A percentile compares a stretch with the other conserved stretches of the same genome.
These are phyloP conservation scores for Calidris pugnax DNA, from an alignment of 2,113 vertebrate species.

Conservation along the genomic window DNA sequence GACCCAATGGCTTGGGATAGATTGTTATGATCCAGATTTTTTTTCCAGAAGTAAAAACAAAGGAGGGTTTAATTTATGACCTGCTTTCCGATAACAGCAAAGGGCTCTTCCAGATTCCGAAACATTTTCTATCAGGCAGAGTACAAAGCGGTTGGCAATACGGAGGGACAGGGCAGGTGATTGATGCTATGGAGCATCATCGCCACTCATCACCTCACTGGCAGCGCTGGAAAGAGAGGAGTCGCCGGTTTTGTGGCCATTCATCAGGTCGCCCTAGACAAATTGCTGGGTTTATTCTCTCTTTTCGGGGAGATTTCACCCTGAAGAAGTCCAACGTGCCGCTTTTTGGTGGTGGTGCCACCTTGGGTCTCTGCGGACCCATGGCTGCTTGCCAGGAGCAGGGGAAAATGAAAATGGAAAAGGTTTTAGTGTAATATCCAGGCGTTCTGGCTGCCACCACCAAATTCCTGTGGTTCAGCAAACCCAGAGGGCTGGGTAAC, in stretches of 20 bases:
- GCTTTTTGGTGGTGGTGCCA: background rate
- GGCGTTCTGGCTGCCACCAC: background rate
- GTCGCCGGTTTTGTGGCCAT: rapidly evolving
- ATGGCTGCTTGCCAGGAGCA: rapidly evolving
- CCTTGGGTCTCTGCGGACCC: background rate
- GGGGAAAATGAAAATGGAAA: rapidly evolving
- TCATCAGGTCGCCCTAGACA: background rate
- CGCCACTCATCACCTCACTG: background rate
- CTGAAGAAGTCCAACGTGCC: rapidly evolving
- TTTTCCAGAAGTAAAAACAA: background rate
- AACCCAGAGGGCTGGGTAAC: background rate
- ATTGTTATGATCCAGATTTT: background rate
- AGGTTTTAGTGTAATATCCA: background rate
- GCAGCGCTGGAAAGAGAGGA: background rate
- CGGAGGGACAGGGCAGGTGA: background rate
- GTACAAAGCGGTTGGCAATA: background rate
- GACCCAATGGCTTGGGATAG: rapidly evolving
- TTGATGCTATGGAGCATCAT: background rate
- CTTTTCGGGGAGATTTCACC: background rate
- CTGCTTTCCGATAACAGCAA: background rate
- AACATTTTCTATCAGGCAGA: background rate
- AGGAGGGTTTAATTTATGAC: slow-evolving; percentile 6
- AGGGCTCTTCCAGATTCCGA: background rate
- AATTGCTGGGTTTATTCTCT: background rate
- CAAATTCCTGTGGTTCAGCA: background rate